These are phyloP conservation scores for Cataglyphis rosenhaueri DNA, from an alignment of 2,888 invertebrate genomes.

Conservation along the genomic window DNA sequence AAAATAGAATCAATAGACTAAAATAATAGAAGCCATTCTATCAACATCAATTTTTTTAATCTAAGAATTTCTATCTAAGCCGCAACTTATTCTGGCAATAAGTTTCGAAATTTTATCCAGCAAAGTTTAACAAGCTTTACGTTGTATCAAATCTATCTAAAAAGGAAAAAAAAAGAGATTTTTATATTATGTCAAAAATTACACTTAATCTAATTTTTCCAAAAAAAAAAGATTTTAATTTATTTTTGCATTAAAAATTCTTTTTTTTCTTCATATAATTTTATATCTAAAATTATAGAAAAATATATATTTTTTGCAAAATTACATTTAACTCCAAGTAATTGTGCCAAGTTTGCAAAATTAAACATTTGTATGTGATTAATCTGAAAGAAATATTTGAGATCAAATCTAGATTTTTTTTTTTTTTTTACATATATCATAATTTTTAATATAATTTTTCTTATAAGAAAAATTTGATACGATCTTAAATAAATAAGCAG, in stretches of 20 bases:
- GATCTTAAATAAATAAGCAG: not conserved
- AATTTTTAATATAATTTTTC: not conserved
- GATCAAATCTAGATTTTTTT: not conserved
- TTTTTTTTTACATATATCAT: not conserved
- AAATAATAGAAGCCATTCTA: constrained; percentile 40
- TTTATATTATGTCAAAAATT: not conserved
- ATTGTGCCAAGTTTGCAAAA: not conserved
- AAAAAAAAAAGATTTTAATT: not conserved
- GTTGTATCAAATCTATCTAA: not conserved
- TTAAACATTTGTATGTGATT: not conserved
- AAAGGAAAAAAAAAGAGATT: not conserved
- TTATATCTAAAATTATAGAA: not conserved
- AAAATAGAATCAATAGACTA: constrained; percentile 33
- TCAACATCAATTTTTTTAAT: constrained; percentile 39
- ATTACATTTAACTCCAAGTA: not conserved
- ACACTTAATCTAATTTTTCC: not conserved
- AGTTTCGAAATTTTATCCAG: constrained; percentile 14
- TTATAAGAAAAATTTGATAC: not conserved
- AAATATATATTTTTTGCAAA: not conserved
- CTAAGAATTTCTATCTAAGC: constrained; percentile 25
- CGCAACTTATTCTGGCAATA: constrained; percentile 27
- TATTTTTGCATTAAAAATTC: not conserved
- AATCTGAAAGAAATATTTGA: not conserved
- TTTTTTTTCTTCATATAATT: not conserved
- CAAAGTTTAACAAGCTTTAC: not conserved